A percentile compares a stretch with the other conserved stretches of the same genome.
Conservation (phyloP, 2,797 vertebrate genomes). For the Enteromius anoplus region DNA sequence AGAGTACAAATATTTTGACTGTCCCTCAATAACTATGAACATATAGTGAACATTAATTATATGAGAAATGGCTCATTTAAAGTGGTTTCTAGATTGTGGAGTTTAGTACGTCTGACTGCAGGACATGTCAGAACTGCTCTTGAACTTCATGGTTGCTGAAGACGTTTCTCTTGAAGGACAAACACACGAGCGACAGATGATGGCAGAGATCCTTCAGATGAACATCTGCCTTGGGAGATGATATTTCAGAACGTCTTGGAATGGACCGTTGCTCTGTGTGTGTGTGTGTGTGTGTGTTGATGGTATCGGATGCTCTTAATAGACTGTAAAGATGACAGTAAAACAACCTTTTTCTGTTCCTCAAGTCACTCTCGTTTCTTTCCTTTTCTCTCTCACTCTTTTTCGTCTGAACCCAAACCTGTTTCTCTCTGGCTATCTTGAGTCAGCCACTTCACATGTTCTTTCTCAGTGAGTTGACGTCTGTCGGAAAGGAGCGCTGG, state of each 20-base stretch:
- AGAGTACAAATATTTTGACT: neutral
- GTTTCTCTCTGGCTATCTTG: slow-evolving; percentile 17
- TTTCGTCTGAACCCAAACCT: slow-evolving; percentile 1
- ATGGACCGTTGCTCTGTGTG: neutral
- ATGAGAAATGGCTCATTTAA: neutral
- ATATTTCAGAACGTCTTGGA: neutral
- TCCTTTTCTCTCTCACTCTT: neutral
- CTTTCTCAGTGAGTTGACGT: neutral
- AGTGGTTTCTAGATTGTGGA: neutral
- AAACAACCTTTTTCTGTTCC: neutral
- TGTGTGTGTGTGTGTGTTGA: neutral
- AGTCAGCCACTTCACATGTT: slow-evolving; percentile 5
- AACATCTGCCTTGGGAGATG: neutral
- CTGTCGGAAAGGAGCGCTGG: neutral
- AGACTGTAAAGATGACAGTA: neutral
- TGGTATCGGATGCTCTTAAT: neutral
- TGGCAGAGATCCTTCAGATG: neutral
- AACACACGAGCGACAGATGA: neutral
- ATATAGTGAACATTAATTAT: neutral
- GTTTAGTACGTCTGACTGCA: neutral
- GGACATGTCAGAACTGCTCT: neutral
- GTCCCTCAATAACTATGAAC: neutral
- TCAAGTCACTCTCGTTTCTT: neutral
- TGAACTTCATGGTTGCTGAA: neutral
- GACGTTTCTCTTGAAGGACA: neutral